phyloP scores from a whole-genome alignment of 2,113 vertebrate genomes.

The Hippopotamus amphibius region DNA sequence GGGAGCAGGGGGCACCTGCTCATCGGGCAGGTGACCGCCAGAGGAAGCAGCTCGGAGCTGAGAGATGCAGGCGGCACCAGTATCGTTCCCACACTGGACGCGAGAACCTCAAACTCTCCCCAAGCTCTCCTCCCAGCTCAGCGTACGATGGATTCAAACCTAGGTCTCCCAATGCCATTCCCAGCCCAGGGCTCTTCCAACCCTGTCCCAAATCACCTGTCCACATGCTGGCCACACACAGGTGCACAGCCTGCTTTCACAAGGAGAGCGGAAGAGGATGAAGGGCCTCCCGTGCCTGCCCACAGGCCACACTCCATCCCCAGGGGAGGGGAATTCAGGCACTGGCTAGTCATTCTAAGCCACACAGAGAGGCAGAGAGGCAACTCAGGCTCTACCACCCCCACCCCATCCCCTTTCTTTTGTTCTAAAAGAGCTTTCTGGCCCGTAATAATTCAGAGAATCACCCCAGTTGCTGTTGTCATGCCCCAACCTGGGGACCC shows the following conservation, averaged over 20 bases:
- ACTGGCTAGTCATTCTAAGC: not conserved
- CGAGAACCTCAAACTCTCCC: not conserved
- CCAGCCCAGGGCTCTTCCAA: not conserved
- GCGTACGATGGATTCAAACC: fast-evolving
- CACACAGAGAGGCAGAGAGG: not conserved
- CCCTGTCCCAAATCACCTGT: no score
- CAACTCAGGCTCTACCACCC: not conserved
- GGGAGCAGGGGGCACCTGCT: not conserved
- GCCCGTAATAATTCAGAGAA: not conserved
- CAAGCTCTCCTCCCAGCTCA: not conserved
- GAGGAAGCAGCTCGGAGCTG: not conserved
- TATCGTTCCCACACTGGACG: fast-evolving
- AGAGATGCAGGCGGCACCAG: fast-evolving
- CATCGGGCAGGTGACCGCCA: fast-evolving
- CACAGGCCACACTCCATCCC: not conserved
- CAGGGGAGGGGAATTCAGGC: not conserved
- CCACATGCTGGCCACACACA: not conserved
- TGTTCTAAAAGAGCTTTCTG: not conserved
- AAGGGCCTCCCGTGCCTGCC: fast-evolving
- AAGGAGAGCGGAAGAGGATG: not conserved
- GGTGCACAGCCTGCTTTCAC: fast-evolving
- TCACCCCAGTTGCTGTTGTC: not conserved
- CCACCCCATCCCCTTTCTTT: not conserved
- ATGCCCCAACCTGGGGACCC: not conserved
- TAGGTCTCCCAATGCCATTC: fast-evolving